Base-by-base conservation (phyloP, 2,888 invertebrate species). In the Sipha maydis region DNA sequence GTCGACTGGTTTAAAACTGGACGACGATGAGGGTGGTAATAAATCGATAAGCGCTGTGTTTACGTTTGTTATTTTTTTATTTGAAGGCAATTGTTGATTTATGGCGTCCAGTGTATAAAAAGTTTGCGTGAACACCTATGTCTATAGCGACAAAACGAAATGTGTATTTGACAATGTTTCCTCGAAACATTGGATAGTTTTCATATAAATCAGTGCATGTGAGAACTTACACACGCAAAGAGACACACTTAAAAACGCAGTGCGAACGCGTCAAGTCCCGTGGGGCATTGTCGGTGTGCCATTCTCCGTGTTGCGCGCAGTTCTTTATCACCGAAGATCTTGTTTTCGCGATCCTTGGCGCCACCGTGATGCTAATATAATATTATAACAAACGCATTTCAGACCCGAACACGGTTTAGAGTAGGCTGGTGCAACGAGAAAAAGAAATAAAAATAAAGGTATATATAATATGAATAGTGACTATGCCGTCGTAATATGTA, bases 311-410 rank as follows among this genome's bases (percentile, higher is more conserved):
- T 1, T 11, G 56, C 77, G 54, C 48, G 78, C 48, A 34, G n/a
- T 78, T 54, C 25, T 83, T 78, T 78, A 69, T 78, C 85, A 79
- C 61, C n/a, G 61, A 61, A 19, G 28, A 38, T 79, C 80, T 86
- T 75, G 80, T 86, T 80, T 86, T 80, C 61, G 61, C 85, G 69
- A 25, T 85, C n/a, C 56, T 80, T 75, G 86, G 80, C 86, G 86
- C 86, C 86, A 80, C 86, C 80, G 56, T 38, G 28, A 61, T 41
- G 75, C 38, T 7, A 9, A 54, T 71, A 67, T 28, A 67, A 67
- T 31, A 71, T 5, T 71, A 61, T 28, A 67, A 84, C 76, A 48
- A 83, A 71, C 85, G 67, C 77, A 77, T 54, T 75, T n/a, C 73
- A 19, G 73, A 41, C 84, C 76, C 75, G 21, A 38, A 76, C 84